Evolutionary conservation across 2,797 vertebrate species (phyloP).

Genomic region (Avahi laniger): DNA sequence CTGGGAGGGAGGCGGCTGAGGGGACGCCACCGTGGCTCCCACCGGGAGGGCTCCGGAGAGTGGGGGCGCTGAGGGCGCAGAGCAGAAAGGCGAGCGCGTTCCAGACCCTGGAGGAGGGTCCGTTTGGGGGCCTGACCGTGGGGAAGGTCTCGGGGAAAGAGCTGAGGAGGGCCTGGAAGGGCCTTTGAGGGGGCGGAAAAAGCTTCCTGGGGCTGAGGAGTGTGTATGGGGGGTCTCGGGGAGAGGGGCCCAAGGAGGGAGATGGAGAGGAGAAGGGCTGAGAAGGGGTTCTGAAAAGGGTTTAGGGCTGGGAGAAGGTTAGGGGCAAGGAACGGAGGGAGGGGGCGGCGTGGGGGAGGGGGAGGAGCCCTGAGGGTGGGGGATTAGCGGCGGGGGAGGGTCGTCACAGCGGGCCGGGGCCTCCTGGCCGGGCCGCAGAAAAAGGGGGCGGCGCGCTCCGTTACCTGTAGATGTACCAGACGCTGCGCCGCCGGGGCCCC

Average conservation of each 20-base stretch:
- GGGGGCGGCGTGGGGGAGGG: not conserved
- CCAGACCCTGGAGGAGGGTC: not conserved
- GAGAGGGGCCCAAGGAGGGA: not conserved
- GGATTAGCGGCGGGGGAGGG: not conserved
- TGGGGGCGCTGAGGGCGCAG: not conserved
- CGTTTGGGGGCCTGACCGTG: not conserved
- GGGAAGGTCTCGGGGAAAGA: not conserved
- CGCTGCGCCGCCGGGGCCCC: slow-evolving; percentile 93
- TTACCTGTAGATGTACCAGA: slow-evolving; percentile 99
- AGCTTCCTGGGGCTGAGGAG: not conserved
- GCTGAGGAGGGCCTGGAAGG: not conserved
- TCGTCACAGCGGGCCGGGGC: not conserved
- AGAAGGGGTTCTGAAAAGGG: not conserved
- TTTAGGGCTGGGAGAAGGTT: not conserved
- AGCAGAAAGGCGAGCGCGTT: slow-evolving; percentile 6
- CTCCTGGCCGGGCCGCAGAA: not conserved
- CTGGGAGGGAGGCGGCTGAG: not conserved
- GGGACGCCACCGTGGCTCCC: not conserved
- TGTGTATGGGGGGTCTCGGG: not conserved
- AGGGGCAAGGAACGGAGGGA: not conserved
- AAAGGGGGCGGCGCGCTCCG: slow-evolving; percentile 49
- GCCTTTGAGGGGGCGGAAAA: not conserved
- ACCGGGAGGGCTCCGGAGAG: not conserved
- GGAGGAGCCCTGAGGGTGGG: not conserved
- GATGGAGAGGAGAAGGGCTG: not conserved